Conservation (phyloP, 2,797 vertebrate genomes). For the Xiphophorus birchmanni region DNA sequence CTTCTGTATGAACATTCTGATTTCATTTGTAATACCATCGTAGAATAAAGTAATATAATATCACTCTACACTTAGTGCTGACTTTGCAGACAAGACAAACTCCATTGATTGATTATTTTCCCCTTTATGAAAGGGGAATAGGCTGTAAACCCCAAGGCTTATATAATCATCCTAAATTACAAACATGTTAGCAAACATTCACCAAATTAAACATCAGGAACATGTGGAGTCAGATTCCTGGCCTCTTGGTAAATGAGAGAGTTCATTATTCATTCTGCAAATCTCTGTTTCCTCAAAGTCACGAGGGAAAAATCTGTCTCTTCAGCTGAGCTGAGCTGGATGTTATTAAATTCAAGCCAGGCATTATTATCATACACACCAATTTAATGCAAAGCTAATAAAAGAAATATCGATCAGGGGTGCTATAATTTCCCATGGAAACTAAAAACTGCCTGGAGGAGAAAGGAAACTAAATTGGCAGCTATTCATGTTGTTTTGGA, state of each 20-base stretch:
- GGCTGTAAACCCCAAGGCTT: background rate
- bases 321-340: background rate
- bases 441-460: background rate
- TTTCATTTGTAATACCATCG: background rate
- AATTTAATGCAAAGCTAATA: background rate
- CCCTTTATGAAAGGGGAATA: background rate
- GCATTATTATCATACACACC: background rate
- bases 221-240: conserved; percentile 3
- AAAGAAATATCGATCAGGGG: conserved; percentile 8
- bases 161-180: conserved; percentile 1
- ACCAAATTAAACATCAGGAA: conserved; percentile 1
- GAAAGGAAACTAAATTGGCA: background rate
- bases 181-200: conserved; percentile 3
- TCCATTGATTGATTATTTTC: conserved; percentile 1
- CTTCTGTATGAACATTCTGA: background rate
- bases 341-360: conserved; percentile 5
- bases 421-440: conserved; percentile 1
- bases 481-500: background rate
- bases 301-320: conserved; percentile 3
- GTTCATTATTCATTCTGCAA: conserved; percentile 1
- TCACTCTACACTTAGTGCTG: background rate
- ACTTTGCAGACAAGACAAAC: background rate
- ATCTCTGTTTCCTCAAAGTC: conserved; percentile 5
- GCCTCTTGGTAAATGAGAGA: background rate
- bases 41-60: conserved; percentile 9